Evolutionary conservation across 2,113 vertebrate species (phyloP).

Genomic region (Trichechus manatus): DNA sequence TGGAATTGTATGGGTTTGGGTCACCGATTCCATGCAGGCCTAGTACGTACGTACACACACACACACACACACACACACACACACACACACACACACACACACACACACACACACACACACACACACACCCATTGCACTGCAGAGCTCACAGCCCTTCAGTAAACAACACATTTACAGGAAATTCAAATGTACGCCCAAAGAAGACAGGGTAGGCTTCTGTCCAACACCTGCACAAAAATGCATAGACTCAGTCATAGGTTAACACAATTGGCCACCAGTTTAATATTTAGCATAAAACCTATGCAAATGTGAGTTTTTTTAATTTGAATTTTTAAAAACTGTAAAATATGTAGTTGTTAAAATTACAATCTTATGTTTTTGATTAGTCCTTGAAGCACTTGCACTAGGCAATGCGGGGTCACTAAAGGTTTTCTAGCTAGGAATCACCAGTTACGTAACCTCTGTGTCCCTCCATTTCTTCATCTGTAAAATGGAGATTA

Average conservation of each 20-base stretch:
- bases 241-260: neutral
- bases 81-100: too few relatives aligned
- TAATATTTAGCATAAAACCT: neutral
- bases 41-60: neutral
- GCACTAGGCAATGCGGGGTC: neutral
- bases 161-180: neutral
- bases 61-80: too few relatives aligned
- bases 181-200: neutral
- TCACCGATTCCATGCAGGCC: neutral
- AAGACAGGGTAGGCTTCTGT: neutral
- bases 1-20: neutral
- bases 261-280: neutral
- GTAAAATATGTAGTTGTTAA: neutral
- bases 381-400: neutral
- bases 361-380: neutral
- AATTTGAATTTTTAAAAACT: constrained; percentile 49
- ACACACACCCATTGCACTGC: neutral
- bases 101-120: too few relatives aligned
- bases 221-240: neutral
- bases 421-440: neutral
- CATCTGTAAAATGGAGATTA: neutral
- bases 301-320: neutral
- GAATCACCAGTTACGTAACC: neutral
- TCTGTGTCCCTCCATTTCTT: neutral
- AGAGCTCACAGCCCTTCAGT: neutral